phyloP scores from a whole-genome alignment of 53 echinoderm and acorn worm species.

The Holothuria leucospilota region DNA sequence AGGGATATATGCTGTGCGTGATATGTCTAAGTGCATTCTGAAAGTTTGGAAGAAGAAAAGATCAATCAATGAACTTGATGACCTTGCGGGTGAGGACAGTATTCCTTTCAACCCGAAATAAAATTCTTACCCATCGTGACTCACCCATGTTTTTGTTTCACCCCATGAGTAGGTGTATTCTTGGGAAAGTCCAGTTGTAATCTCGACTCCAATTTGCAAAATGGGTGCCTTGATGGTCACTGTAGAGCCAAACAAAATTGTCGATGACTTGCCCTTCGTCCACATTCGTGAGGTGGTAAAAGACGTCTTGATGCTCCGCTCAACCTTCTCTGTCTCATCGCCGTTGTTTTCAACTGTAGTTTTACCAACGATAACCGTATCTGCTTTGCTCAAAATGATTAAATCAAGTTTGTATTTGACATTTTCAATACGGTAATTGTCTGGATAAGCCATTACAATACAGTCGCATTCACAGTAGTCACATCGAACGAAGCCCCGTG shows the following conservation, averaged over 20 bases:
- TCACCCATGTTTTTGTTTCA: not conserved
- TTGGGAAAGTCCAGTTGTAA: too few relatives aligned
- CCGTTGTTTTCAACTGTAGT: not conserved
- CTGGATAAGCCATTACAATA: not conserved
- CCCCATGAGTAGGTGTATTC: constrained; percentile 8
- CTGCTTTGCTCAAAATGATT: not conserved
- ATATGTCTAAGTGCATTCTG: too few relatives aligned
- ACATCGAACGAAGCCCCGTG: not conserved
- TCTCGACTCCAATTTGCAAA: not conserved
- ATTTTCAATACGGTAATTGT: not conserved
- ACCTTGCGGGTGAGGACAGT: too few relatives aligned
- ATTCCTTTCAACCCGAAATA: too few relatives aligned
- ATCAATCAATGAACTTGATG: too few relatives aligned
- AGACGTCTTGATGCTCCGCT: not conserved
- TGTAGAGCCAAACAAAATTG: not conserved
- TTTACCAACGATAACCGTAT: not conserved
- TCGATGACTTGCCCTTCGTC: not conserved
- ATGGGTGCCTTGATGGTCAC: not conserved
- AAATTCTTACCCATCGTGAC: too few relatives aligned
- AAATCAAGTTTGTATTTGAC: not conserved
- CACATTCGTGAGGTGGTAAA: not conserved
- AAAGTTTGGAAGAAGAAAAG: too few relatives aligned
- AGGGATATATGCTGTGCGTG: too few relatives aligned
- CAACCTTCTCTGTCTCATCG: not conserved
- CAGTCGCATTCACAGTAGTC: constrained; percentile 17